phyloP scores from a whole-genome alignment of 2,113 vertebrate genomes.

The Neodontobutis hainanensis region DNA sequence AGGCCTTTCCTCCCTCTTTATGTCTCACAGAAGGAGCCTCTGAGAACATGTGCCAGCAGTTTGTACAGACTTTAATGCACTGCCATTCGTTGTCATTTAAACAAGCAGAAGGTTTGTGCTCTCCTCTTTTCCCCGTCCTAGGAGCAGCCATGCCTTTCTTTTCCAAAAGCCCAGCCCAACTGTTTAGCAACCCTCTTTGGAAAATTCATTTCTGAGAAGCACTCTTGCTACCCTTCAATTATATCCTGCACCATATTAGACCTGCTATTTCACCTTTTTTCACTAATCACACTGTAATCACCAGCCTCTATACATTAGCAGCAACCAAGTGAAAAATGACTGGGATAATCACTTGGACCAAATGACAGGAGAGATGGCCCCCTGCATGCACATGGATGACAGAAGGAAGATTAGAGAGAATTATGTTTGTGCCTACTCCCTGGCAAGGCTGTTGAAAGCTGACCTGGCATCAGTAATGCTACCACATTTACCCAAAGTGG shows the following conservation, averaged over 20 bases:
- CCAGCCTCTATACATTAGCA: constrained; percentile 76
- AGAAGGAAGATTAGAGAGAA: constrained; percentile 76
- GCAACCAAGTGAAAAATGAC: constrained; percentile 77
- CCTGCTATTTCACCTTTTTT: constrained; percentile 75
- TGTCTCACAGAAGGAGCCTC: constrained; percentile 14
- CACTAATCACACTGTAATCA: constrained; percentile 73
- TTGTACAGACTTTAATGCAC: constrained; percentile 21
- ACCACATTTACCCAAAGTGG: constrained; percentile 46
- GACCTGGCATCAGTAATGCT: constrained; percentile 65
- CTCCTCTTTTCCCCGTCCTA: constrained; percentile 11
- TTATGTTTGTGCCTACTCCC: constrained; percentile 73
- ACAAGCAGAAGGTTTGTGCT: constrained; percentile 28
- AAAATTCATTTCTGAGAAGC: constrained; percentile 65
- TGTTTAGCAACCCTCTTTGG: constrained; percentile 35
- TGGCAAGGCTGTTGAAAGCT: constrained; percentile 68
- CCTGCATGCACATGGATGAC: constrained; percentile 71
- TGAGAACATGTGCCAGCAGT: constrained; percentile 37
- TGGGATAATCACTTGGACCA: constrained; percentile 74
- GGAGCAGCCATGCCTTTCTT: constrained; percentile 45
- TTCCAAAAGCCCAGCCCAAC: constrained; percentile 37
- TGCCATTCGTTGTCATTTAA: constrained; percentile 31
- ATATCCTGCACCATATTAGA: constrained; percentile 71
- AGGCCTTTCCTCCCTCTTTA: constrained; percentile 1
- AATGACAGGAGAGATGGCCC: constrained; percentile 69
- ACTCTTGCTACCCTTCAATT: constrained; percentile 70